Conservation (phyloP, 2,113 vertebrate genomes). For the Anolis carolinensis region DNA sequence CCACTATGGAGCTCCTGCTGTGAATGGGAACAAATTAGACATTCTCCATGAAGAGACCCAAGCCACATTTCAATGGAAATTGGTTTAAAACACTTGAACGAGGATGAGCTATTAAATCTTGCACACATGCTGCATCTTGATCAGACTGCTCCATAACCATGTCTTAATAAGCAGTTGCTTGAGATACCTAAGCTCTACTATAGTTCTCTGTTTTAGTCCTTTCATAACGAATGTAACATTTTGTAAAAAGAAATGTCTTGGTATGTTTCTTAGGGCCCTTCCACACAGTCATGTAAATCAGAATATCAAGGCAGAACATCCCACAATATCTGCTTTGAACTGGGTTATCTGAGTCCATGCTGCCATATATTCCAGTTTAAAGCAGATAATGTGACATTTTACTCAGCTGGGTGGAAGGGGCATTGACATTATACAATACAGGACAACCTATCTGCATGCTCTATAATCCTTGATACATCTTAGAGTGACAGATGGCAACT, state of each 20-base stretch:
- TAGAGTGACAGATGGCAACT: neutral
- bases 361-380: too few species aligned
- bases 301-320: too few species aligned
- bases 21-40: neutral
- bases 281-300: too few species aligned
- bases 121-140: neutral
- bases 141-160: neutral
- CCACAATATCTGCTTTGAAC: too few species aligned
- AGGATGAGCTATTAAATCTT: neutral
- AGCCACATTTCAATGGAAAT: neutral
- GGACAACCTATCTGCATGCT: neutral
- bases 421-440: neutral
- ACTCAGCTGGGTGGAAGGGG: too few species aligned
- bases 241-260: neutral
- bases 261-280: neutral
- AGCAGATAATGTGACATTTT: too few species aligned
- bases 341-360: too few species aligned
- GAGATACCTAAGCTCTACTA: neutral
- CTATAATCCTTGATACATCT: neutral
- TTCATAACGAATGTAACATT: neutral
- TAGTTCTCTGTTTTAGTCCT: neutral
- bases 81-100: neutral
- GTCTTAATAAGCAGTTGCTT: neutral
- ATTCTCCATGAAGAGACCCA: neutral
- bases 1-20: neutral